Conservation (phyloP, 1,140 invertebrate genomes). For the Papilio polytes region DNA sequence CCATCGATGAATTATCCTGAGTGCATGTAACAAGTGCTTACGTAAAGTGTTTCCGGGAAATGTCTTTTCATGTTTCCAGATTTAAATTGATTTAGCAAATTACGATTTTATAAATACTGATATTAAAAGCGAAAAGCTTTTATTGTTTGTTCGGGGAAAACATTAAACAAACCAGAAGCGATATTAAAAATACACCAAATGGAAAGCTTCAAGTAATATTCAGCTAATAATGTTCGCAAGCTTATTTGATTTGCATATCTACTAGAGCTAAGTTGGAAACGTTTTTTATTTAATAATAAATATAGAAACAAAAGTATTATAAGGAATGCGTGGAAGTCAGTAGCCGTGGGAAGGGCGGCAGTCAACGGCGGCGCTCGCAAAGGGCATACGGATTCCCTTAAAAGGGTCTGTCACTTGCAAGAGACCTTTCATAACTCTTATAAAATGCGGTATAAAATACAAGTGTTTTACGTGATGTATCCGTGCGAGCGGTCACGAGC, state of each 20-base stretch:
- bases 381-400: slow-evolving; percentile 64
- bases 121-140: background rate
- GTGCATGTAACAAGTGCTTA: background rate
- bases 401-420: slow-evolving; percentile 73
- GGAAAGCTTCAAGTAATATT: too few relatives aligned
- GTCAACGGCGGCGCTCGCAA: slow-evolving; percentile 52
- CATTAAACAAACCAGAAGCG: background rate
- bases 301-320: slow-evolving; percentile 12
- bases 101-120: background rate
- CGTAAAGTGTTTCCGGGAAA: background rate
- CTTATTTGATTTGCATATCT: background rate
- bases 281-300: background rate
- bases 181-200: background rate
- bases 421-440: slow-evolving; percentile 79
- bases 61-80: background rate
- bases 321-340: slow-evolving; percentile 35
- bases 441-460: slow-evolving; percentile 68
- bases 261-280: background rate
- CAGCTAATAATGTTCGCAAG: background rate
- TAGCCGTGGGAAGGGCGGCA: slow-evolving; percentile 44
- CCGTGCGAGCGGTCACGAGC: slow-evolving; percentile 75
- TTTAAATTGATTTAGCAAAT: background rate
- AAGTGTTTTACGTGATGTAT: slow-evolving; percentile 79
- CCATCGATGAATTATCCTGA: background rate
- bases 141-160: background rate